Conservation (phyloP, 1,140 invertebrate genomes). For the Halyomorpha halys region DNA sequence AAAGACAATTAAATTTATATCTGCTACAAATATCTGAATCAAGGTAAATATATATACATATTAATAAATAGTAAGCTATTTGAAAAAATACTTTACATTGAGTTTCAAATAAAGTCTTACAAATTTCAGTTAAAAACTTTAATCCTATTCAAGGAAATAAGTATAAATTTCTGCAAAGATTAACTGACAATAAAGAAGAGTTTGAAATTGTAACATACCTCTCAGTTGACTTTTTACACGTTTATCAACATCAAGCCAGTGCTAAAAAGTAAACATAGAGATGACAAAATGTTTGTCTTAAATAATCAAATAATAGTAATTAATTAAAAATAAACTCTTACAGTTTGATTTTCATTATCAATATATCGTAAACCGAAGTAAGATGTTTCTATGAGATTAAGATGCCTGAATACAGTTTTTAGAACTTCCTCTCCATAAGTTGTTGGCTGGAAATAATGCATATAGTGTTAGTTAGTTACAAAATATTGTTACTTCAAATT, state of each 20-base stretch:
- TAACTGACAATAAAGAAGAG: no score
- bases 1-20: no score
- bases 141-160: no score
- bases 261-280: conserved; percentile 45
- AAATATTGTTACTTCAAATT: no score
- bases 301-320: neutral
- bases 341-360: conserved; percentile 77
- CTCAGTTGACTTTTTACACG: conserved; percentile 72
- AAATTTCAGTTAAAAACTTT: no score
- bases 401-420: conserved; percentile 76
- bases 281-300: neutral
- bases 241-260: conserved; percentile 82
- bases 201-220: conserved; percentile 37
- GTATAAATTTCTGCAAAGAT: no score
- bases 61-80: no score
- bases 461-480: conserved; percentile 35
- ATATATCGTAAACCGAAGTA: conserved; percentile 86
- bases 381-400: conserved; percentile 83
- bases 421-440: conserved; percentile 73
- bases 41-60: no score
- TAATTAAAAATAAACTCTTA: conserved; percentile 39
- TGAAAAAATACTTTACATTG: no score
- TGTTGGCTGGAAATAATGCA: conserved; percentile 54
- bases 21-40: no score
- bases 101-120: no score